A percentile compares a stretch with the other conserved stretches of the same genome.
Evolutionary conservation across 2,797 vertebrate species (phyloP).

Genomic region (Chrysocyon brachyurus): DNA sequence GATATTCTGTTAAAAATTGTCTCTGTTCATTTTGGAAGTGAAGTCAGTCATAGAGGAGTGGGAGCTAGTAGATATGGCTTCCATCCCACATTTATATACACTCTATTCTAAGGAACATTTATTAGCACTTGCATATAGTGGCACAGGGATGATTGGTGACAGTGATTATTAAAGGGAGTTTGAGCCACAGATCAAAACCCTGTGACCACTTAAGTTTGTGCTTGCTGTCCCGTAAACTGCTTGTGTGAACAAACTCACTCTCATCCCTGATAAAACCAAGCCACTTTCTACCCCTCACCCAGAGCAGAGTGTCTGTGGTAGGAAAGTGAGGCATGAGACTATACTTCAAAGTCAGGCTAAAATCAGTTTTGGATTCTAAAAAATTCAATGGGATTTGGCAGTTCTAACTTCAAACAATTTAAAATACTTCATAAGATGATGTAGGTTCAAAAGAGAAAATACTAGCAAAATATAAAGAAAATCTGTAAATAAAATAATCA

Average conservation of each 20-base stretch:
- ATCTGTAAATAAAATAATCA: constrained; percentile 11
- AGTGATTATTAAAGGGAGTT: neutral
- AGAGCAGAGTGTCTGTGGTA: neutral
- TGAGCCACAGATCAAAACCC: neutral
- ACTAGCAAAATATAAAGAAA: constrained; percentile 31
- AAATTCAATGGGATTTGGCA: constrained; percentile 29
- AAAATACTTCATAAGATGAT: constrained; percentile 22
- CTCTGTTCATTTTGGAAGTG: constrained; percentile 6
- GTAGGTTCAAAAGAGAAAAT: constrained; percentile 32
- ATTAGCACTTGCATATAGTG: neutral
- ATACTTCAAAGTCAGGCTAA: neutral
- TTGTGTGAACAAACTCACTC: neutral
- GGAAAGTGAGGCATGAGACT: neutral
- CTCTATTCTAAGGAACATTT: constrained; percentile 1
- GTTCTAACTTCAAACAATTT: constrained; percentile 5
- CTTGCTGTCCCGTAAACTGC: neutral
- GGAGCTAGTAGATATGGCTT: neutral
- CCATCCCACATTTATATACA: neutral
- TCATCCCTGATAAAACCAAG: neutral
- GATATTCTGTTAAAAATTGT: constrained; percentile 36
- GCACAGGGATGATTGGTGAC: neutral
- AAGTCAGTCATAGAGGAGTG: neutral
- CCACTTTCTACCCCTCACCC: neutral
- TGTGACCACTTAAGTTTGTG: neutral
- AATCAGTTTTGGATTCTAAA: neutral